phyloP scores from a whole-genome alignment of 1,140 invertebrate genomes.

The Venturia canescens region DNA sequence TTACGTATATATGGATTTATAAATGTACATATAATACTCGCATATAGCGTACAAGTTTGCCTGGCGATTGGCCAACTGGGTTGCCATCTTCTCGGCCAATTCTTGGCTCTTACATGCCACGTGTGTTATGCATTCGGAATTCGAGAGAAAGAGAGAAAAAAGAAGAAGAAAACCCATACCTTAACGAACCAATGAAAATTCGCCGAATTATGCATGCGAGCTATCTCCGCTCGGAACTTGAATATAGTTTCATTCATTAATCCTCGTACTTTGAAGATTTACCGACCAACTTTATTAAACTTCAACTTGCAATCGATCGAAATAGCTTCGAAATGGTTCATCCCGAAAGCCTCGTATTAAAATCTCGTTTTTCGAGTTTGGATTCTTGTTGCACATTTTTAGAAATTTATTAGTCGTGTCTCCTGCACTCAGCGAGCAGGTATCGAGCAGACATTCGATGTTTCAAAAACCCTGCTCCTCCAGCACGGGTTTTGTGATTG shows the following conservation, averaged over 20 bases:
- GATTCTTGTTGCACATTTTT: too few relatives aligned
- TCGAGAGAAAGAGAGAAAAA: constrained; percentile 8
- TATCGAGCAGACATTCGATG: too few relatives aligned
- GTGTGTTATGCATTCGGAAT: neutral
- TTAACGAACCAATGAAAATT: constrained; percentile 19
- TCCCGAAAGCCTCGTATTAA: too few relatives aligned
- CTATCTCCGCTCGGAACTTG: neutral
- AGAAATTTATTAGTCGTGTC: too few relatives aligned
- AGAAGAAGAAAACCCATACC: too few relatives aligned
- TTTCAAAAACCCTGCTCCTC: too few relatives aligned
- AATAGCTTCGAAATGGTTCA: too few relatives aligned
- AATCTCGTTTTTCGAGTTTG: too few relatives aligned
- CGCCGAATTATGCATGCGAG: constrained; percentile 8
- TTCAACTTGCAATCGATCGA: too few relatives aligned
- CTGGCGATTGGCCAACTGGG: constrained; percentile 36
- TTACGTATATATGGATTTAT: constrained; percentile 7
- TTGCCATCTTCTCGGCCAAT: constrained; percentile 10
- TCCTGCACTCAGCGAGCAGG: too few relatives aligned
- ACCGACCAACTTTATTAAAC: neutral
- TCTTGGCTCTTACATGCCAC: neutral
- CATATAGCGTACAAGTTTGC: constrained; percentile 25
- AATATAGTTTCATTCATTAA: constrained; percentile 13
- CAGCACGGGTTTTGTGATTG: too few relatives aligned
- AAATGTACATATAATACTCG: neutral
- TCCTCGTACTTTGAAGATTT: neutral